These are phyloP conservation scores for Drosophila monieri DNA, from an alignment of 2,888 invertebrate genomes.

Conservation along the genomic window DNA sequence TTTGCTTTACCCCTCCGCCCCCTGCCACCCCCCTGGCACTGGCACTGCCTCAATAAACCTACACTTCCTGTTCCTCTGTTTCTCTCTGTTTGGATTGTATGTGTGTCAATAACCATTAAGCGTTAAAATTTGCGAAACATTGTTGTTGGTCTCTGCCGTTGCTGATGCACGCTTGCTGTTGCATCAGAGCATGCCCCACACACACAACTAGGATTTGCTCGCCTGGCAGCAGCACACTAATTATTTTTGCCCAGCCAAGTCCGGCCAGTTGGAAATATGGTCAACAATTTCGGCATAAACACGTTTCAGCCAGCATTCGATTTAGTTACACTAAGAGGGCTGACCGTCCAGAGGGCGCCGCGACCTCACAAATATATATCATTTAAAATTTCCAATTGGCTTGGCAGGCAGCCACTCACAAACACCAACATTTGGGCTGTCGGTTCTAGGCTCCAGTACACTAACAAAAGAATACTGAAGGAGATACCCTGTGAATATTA, in stretches of 20 bases:
- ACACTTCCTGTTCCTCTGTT: background rate
- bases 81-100: slow-evolving; percentile 33
- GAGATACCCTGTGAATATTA: too few species aligned
- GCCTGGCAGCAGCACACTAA: slow-evolving; percentile 57
- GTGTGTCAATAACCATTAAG: slow-evolving; percentile 74
- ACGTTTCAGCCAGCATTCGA: slow-evolving; percentile 13
- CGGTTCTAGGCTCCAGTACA: slow-evolving; percentile 17
- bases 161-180: slow-evolving; percentile 24
- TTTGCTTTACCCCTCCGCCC: slow-evolving; percentile 40
- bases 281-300: slow-evolving; percentile 30
- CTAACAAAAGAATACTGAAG: background rate
- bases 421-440: slow-evolving; percentile 16
- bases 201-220: slow-evolving; percentile 60
- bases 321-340: slow-evolving; percentile 22
- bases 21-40: background rate
- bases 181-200: slow-evolving; percentile 46
- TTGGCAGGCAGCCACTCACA: slow-evolving; percentile 43
- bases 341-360: slow-evolving; percentile 3
- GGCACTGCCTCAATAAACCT: background rate
- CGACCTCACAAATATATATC: slow-evolving; percentile 55
- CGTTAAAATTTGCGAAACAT: slow-evolving; percentile 67
- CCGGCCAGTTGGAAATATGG: slow-evolving; percentile 31
- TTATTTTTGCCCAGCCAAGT: slow-evolving; percentile 61
- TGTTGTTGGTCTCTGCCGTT: slow-evolving; percentile 27
- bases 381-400: slow-evolving; percentile 73